Percentiles rank a stretch among this genome's conserved stretches.
Evolutionary conservation across 2,113 vertebrate species (phyloP).

Genomic region (Microcebus jonahi): DNA sequence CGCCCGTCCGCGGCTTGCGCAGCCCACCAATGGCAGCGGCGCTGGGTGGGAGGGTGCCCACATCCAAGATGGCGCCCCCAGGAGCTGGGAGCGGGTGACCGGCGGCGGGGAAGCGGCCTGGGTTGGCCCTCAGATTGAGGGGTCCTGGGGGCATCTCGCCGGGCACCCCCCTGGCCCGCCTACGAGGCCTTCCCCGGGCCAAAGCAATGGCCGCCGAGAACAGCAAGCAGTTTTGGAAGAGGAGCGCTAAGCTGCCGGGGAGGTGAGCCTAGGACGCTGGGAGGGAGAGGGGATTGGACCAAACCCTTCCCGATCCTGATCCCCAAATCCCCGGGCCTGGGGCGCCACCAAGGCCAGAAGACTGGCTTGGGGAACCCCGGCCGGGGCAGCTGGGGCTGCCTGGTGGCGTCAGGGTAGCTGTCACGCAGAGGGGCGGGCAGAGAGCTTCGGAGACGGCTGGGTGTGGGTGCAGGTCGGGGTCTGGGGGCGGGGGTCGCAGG

Average conservation of each 20-base stretch:
- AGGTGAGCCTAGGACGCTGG: slow-evolving; percentile 87
- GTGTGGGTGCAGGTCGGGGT: not conserved
- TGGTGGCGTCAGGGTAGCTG: slow-evolving; percentile 24
- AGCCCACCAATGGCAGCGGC: slow-evolving; percentile 86
- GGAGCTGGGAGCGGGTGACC: slow-evolving; percentile 72
- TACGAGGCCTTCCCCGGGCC: slow-evolving; percentile 64
- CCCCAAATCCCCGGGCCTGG: slow-evolving; percentile 31
- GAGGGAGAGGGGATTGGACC: slow-evolving; percentile 47
- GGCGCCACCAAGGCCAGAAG: not conserved
- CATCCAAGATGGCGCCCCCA: slow-evolving; percentile 92
- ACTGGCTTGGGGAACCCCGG: not conserved
- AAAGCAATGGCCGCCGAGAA: slow-evolving; percentile 93
- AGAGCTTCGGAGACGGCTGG: slow-evolving; percentile 1
- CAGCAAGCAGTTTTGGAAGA: slow-evolving; percentile 96
- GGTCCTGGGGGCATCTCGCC: slow-evolving; percentile 56
- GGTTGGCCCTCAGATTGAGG: slow-evolving; percentile 70
- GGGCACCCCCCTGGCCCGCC: slow-evolving; percentile 59
- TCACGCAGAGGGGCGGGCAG: not conserved
- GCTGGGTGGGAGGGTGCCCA: slow-evolving; percentile 55
- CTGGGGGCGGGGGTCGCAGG: not conserved
- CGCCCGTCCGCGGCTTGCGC: slow-evolving; percentile 73
- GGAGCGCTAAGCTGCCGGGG: slow-evolving; percentile 93
- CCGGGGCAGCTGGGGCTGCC: not conserved
- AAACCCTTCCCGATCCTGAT: slow-evolving; percentile 23
- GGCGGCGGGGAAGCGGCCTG: slow-evolving; percentile 78